These are phyloP conservation scores for Aleiodes alternator DNA, from an alignment of 2,888 invertebrate species.

Conservation along the genomic window DNA sequence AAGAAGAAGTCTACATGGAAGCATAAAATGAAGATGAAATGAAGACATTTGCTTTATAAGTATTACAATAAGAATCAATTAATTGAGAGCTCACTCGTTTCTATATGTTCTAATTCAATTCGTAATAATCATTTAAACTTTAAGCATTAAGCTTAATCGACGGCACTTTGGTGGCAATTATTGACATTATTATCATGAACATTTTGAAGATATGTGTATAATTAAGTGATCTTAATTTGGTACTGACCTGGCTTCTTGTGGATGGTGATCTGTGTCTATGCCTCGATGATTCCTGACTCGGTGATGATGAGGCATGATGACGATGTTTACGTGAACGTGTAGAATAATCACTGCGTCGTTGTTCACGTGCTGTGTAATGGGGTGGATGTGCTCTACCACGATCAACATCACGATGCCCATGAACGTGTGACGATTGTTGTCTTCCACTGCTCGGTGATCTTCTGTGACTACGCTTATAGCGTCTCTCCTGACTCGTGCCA, in stretches of 20 bases:
- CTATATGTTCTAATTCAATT: neutral
- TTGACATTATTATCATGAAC: conserved; percentile 20
- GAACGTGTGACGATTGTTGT: conserved; percentile 78
- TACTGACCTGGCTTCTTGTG: conserved; percentile 73
- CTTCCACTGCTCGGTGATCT: conserved; percentile 88
- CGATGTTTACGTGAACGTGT: conserved; percentile 48
- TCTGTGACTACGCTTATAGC: conserved; percentile 90
- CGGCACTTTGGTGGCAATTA: conserved; percentile 38
- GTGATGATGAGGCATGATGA: conserved; percentile 68
- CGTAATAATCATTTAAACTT: too few relatives aligned
- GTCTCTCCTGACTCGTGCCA: conserved; percentile 87
- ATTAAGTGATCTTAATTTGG: conserved; percentile 32
- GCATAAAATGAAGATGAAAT: too few relatives aligned
- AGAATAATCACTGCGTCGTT: conserved; percentile 53
- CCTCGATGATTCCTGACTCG: conserved; percentile 66
- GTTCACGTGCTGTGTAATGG: conserved; percentile 61
- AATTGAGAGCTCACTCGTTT: conserved; percentile 17
- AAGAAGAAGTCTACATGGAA: too few relatives aligned
- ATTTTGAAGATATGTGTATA: neutral
- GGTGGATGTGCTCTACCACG: conserved; percentile 58
- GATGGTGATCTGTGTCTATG: conserved; percentile 70
- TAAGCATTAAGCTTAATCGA: neutral
- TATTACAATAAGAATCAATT: neutral
- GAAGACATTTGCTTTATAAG: too few relatives aligned
- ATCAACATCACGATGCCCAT: conserved; percentile 58